A percentile compares a stretch with the other conserved stretches of the same genome.
These are phyloP conservation scores for Furcula furcula DNA, from an alignment of 2,888 invertebrate genomes.

Conservation along the genomic window DNA sequence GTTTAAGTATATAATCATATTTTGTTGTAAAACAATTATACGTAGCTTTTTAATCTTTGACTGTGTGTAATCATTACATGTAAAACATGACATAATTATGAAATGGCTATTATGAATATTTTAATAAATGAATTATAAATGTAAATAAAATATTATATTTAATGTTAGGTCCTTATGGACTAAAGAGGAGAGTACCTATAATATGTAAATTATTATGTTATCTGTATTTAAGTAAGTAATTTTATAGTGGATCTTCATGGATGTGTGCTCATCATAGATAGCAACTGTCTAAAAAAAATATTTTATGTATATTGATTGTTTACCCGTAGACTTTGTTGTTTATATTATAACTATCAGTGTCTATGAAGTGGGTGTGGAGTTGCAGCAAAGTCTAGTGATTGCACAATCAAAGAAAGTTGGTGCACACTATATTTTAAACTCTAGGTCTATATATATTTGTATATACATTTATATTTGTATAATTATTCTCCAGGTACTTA, in stretches of 20 bases:
- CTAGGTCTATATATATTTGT: too few relatives aligned
- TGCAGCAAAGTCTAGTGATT: too few relatives aligned
- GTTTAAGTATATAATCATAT: constrained; percentile 13
- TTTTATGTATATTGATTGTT: background rate
- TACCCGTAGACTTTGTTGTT: background rate
- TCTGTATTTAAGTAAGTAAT: background rate
- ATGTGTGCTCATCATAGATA: background rate
- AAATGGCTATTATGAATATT: constrained; percentile 6
- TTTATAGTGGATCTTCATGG: background rate
- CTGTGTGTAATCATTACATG: constrained; percentile 20
- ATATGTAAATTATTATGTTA: background rate
- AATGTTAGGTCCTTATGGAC: constrained; percentile 20
- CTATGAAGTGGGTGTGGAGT: too few relatives aligned
- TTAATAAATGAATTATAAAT: constrained; percentile 19
- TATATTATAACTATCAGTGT: background rate
- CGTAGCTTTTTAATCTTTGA: constrained; percentile 16
- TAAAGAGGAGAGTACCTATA: constrained; percentile 32
- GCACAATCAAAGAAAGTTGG: too few relatives aligned
- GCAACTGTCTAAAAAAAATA: too few relatives aligned
- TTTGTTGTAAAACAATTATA: constrained; percentile 5
- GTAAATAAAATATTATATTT: constrained; percentile 26
- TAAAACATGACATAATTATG: constrained; percentile 23
- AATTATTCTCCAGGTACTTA: too few relatives aligned
- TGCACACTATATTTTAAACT: too few relatives aligned
- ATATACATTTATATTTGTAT: too few relatives aligned